phyloP scores from a whole-genome alignment of 2,113 vertebrate genomes.

The Illadopsis cleaveri region DNA sequence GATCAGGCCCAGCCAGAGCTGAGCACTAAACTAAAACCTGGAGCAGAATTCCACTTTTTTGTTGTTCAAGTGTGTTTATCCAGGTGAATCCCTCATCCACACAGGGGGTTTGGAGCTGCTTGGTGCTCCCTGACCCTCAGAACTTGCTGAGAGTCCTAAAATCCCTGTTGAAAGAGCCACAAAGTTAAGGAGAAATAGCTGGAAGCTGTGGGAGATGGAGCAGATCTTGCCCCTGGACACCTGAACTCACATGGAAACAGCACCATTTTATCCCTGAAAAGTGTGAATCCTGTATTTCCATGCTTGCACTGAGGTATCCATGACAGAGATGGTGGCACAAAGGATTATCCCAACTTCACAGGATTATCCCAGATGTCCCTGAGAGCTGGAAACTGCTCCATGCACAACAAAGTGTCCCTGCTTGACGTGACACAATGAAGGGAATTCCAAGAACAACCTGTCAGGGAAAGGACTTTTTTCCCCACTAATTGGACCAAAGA shows the following conservation, averaged over 20 bases:
- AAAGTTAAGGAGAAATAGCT: background rate
- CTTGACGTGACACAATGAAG: background rate
- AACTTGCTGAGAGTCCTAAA: background rate
- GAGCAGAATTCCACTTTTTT: background rate
- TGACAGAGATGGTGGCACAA: background rate
- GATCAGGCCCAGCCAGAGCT: background rate
- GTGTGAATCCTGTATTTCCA: background rate
- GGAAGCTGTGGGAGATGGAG: background rate
- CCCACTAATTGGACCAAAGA: slow-evolving; percentile 16
- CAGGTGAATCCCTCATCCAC: background rate
- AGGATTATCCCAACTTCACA: background rate
- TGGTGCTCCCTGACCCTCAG: background rate
- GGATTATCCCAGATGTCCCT: background rate
- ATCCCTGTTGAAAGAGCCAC: background rate
- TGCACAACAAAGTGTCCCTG: background rate
- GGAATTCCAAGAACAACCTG: background rate
- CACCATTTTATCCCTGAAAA: background rate
- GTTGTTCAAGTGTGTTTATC: background rate
- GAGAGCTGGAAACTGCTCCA: background rate
- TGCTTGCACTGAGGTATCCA: background rate
- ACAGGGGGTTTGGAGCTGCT: background rate
- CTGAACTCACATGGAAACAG: background rate
- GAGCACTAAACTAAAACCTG: background rate
- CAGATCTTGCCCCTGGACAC: background rate
- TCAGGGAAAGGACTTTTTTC: background rate